phyloP scores from a whole-genome alignment of 2,888 invertebrate genomes.

The Microplitis manilae region DNA sequence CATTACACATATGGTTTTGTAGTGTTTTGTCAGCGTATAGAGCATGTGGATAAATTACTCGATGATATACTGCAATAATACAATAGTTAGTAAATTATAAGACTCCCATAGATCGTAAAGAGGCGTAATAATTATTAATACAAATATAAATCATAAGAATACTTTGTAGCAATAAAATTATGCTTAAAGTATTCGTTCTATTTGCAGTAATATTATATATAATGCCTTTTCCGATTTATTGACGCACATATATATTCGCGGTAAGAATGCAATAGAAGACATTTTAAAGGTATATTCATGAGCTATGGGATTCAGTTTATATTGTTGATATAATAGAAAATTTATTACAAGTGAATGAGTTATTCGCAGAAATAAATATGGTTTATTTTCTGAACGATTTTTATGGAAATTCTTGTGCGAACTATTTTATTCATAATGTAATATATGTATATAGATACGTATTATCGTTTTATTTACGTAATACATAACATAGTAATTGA shows the following conservation, averaged over 20 bases:
- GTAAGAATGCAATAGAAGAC: neutral
- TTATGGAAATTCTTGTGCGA: neutral
- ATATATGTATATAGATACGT: neutral
- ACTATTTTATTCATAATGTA: neutral
- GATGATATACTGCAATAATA: too few relatives aligned
- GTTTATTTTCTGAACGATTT: neutral
- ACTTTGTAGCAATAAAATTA: too few relatives aligned
- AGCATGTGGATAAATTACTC: neutral
- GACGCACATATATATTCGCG: neutral
- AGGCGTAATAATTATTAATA: too few relatives aligned
- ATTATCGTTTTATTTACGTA: neutral
- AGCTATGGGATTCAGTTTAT: neutral
- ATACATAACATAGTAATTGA: neutral
- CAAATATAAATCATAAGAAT: too few relatives aligned
- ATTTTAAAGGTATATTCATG: neutral
- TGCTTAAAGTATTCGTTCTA: too few relatives aligned
- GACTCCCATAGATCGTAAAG: too few relatives aligned
- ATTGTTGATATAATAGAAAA: neutral
- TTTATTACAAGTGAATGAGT: neutral
- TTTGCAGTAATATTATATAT: neutral
- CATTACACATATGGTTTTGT: constrained; percentile 27
- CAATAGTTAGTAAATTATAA: too few relatives aligned
- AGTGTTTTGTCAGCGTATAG: neutral
- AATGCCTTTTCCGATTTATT: neutral
- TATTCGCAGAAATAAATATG: neutral